These are phyloP conservation scores for Jaculus jaculus DNA, from an alignment of 2,113 vertebrate species.

Conservation along the genomic window DNA sequence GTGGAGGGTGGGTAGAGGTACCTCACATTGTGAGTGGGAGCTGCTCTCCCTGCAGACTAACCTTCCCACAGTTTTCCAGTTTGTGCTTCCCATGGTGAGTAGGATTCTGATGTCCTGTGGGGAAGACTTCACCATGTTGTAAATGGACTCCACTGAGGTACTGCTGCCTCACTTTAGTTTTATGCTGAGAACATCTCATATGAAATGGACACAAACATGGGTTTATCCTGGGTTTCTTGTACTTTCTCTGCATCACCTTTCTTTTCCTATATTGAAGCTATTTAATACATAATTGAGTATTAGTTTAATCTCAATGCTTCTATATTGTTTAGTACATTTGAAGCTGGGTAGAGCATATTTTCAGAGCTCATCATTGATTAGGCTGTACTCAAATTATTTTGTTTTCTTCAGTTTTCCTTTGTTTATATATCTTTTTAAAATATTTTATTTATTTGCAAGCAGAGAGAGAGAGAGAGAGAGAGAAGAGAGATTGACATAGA, in stretches of 20 bases:
- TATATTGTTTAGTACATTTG: not conserved
- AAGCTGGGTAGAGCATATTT: not conserved
- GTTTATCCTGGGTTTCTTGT: not conserved
- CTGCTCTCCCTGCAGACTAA: not conserved
- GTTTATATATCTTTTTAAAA: too few relatives aligned
- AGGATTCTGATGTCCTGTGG: not conserved
- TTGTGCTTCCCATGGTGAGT: not conserved
- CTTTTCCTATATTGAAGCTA: not conserved
- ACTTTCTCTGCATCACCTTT: not conserved
- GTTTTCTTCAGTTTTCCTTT: not conserved
- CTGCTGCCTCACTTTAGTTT: not conserved
- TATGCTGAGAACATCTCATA: not conserved
- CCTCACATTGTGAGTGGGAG: not conserved
- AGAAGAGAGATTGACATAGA: too few relatives aligned
- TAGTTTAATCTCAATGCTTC: not conserved
- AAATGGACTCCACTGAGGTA: not conserved
- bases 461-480: too few relatives aligned
- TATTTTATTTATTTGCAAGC: too few relatives aligned
- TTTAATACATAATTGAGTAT: not conserved
- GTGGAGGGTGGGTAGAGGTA: not conserved
- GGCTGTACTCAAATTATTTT: not conserved
- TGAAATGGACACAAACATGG: not conserved
- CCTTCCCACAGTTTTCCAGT: fast-evolving
- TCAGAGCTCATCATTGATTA: not conserved
- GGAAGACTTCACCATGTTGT: not conserved